Base-by-base conservation (phyloP, 2,113 vertebrate species). In the Sceloporus undulatus region DNA sequence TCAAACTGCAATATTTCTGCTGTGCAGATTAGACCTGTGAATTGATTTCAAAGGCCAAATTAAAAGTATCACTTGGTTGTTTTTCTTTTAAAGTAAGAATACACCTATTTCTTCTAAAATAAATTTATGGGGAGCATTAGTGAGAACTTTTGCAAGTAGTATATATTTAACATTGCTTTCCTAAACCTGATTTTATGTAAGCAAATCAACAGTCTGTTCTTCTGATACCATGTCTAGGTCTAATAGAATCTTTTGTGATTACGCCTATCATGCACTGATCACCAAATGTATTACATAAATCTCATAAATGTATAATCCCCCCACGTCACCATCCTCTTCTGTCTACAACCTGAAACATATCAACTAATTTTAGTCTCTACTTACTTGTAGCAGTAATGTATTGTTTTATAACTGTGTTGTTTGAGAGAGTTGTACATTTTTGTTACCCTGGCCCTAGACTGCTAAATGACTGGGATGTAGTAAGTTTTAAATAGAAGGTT, bases 111-210 rank as follows among this genome's bases (percentile, higher is more conserved):
- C 23, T 85, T 75, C n/a, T 40, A 19, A 29, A 54, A 48, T 48
- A 48, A 42, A 83, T n/a, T 34, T 56, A 52, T 73, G 48, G 74
- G 48, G 19, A 0, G 0, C 82, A 70, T 21, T 11, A 87, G 19
- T 70, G 89, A 54, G 16, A 52, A 42, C 23, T 65, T 29, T 62
- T 25, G 21, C 79, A 16, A 62, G 34, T 75, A 79, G 5, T 27
- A 52, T 38, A 52, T 80, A 77, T 71, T 25, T 88, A 77, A 23
- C 29, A 0, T 0, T 0, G 0, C 88, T 90, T 91, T 91, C 82
- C 38, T 40, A 68, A n/a, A 8, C 18, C 82, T 87, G 11, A 89
- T 86, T 91, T 89, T 54, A 88, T 76, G 2, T 19, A 70, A 79
- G 23, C 5, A 79, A 23, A 34, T 91, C 65, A 13, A 1, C 1